Base-by-base conservation (phyloP, 2,113 vertebrate species). In the Ardeotis arabs region DNA sequence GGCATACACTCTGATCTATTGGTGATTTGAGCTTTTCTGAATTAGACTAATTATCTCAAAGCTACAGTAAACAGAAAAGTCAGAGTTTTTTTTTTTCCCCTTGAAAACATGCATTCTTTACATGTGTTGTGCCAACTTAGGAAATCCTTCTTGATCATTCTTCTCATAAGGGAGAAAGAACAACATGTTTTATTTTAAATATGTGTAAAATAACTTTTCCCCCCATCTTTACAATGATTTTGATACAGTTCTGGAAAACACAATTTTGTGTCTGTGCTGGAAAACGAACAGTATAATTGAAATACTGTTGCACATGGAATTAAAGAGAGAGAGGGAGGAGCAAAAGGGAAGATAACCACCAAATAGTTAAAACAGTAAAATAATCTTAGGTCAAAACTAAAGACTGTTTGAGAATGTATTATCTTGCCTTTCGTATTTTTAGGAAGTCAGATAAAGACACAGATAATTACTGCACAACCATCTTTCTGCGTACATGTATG, bases 41-140 rank as follows among this genome's bases (percentile, higher is more conserved):
- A 98, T 98, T 97, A 98, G 90, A 96, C 75, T 97, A 98, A 97
- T 98, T 97, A 97, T 97, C 84, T 98, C 95, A 93, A 95, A 95
- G 84, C 90, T 97, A 97, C 96, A 97, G 37, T 25, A 60, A 92
- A 69, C 7, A 11, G 27, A 73, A 58, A 72, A 85, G 6, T 35
- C 22, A 14, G 19, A 52, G 4, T 24, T 79, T 45, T 14, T 4
- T 9, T 52, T 72, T 45, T 41, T 62, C 29, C 27, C 22, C 18
- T 83, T 68, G 59, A 73, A 86, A 80, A 22, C 4, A 41, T 17
- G 3, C 2, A 35, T 55, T 72, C 5, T 89, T 78, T 58, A 49
- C 4, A 52, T 79, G 5, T 45, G 14, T 66, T 70, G 13, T 55
- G 19, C 55, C 13, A 63, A 17, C 7, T 41, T 53, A 59, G 14